Evolutionary conservation across 2,113 vertebrate species (phyloP).

Genomic region (Lagopus leucura): DNA sequence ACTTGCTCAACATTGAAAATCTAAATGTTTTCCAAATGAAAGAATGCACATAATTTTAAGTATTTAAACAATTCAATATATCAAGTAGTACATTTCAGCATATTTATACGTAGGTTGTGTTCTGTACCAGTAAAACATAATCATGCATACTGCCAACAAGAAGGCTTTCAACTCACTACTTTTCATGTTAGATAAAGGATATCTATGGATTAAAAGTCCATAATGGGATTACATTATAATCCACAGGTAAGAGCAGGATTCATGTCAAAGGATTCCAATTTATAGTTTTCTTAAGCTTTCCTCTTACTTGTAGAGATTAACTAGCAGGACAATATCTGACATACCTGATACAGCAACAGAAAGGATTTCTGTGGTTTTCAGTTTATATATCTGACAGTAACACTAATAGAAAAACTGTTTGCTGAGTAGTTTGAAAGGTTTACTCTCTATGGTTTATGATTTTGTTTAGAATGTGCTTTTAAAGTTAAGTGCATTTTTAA

Average conservation of each 20-base stretch:
- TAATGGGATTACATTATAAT: conserved; percentile 67
- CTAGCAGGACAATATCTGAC: conserved; percentile 39
- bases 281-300: conserved; percentile 49
- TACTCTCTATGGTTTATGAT: background rate
- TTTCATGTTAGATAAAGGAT: conserved; percentile 48
- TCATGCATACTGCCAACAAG: background rate
- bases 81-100: background rate
- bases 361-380: conserved; percentile 46
- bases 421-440: conserved; percentile 24
- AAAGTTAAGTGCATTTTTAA: background rate
- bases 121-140: background rate
- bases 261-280: conserved; percentile 36
- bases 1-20: background rate
- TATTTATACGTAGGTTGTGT: background rate
- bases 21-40: background rate
- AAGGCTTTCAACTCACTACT: background rate
- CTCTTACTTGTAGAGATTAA: conserved; percentile 51
- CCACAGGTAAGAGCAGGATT: conserved; percentile 59
- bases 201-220: background rate
- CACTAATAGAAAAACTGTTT: conserved; percentile 43
- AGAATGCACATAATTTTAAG: background rate
- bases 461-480: conserved; percentile 38
- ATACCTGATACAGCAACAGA: conserved; percentile 24
- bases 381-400: conserved; percentile 50
- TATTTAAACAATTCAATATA: background rate